Conservation (phyloP, 2,113 vertebrate genomes). For the Plectropomus leopardus region DNA sequence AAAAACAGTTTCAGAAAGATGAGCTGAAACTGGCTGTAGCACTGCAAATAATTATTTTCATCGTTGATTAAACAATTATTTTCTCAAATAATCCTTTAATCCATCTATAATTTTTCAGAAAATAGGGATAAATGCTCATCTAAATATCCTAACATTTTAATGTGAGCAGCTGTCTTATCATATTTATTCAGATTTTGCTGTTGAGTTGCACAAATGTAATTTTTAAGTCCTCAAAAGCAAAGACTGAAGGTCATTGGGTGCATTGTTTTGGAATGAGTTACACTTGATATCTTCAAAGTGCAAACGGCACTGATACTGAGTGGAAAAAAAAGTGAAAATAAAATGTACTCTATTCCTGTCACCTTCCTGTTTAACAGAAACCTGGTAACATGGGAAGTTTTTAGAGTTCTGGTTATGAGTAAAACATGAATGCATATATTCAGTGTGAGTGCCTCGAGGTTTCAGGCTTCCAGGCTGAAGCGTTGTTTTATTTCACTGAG, state of each 20-base stretch:
- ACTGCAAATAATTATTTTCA: background rate
- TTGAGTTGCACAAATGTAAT: background rate
- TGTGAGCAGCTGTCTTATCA: background rate
- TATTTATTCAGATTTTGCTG: background rate
- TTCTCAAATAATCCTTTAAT: background rate
- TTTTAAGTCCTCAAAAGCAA: background rate
- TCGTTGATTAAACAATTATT: background rate
- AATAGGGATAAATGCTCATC: rapidly evolving
- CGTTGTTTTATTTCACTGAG: conserved; percentile 13
- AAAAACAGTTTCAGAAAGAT: background rate
- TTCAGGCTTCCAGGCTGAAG: conserved; percentile 16
- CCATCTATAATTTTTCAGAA: background rate
- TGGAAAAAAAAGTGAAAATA: background rate
- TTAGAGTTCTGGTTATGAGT: conserved; percentile 2
- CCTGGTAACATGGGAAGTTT: background rate
- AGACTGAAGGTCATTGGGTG: background rate
- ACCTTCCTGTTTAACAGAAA: background rate
- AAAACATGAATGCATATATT: conserved; percentile 13
- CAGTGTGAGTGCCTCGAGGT: background rate
- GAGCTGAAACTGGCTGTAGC: background rate
- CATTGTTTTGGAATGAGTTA: background rate
- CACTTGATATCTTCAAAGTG: conserved; percentile 12
- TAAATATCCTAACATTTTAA: background rate
- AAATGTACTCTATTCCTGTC: background rate
- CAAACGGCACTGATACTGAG: background rate